Evolutionary conservation across 2,113 vertebrate species (phyloP).

Genomic region (Percopsis transmontana): DNA sequence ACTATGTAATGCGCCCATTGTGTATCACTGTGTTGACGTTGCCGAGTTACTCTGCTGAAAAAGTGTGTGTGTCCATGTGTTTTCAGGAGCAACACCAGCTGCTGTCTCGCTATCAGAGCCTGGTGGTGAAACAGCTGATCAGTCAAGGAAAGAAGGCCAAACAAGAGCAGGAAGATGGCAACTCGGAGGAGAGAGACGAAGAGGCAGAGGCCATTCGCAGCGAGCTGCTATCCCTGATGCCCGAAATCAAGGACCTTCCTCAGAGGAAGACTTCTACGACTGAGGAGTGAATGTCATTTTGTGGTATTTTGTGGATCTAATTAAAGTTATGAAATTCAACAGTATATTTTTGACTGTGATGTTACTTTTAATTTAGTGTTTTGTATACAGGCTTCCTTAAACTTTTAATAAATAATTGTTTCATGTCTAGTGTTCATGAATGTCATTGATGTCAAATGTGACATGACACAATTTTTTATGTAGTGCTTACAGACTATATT

Average conservation of each 20-base stretch:
- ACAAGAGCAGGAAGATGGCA: conserved; percentile 62
- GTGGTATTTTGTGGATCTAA: too few species aligned
- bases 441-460: too few species aligned
- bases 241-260: conserved; percentile 86
- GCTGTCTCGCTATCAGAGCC: conserved; percentile 85
- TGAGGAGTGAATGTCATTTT: conserved; percentile 79
- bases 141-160: conserved; percentile 82
- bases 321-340: too few species aligned
- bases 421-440: too few species aligned
- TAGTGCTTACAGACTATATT: too few species aligned
- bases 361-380: too few species aligned
- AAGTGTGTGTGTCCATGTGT: conserved; percentile 18
- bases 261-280: conserved; percentile 82
- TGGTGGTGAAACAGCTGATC: conserved; percentile 93
- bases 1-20: not conserved
- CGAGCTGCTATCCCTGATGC: conserved; percentile 82
- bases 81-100: conserved; percentile 88
- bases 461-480: too few species aligned
- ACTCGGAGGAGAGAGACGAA: conserved; percentile 69
- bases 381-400: too few species aligned
- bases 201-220: conserved; percentile 68
- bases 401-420: too few species aligned
- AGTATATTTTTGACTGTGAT: too few species aligned
- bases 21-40: not conserved
- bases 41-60: not conserved